Evolutionary conservation across 2,888 invertebrate species (phyloP).

Genomic region (Xylota sylvarum): DNA sequence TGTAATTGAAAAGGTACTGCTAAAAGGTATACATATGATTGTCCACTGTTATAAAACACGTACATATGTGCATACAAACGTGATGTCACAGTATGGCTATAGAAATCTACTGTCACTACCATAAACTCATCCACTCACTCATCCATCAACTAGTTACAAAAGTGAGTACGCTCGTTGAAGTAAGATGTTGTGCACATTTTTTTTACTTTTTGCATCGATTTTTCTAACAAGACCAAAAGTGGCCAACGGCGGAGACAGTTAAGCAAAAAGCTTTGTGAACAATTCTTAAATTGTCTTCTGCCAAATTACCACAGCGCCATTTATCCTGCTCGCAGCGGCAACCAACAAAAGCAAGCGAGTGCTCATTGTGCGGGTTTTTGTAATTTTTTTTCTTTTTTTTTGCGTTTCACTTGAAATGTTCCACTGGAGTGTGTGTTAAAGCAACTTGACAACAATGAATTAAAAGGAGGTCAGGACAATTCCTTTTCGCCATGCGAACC

Average conservation of each 20-base stretch:
- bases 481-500: conserved; percentile 26
- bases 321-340: conserved; percentile 24
- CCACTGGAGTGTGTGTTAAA: conserved; percentile 44
- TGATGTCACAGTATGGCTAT: background rate
- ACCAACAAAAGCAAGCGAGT: conserved; percentile 35
- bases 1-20: too few species aligned
- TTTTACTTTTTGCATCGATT: conserved; percentile 41
- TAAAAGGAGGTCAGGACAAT: conserved; percentile 59
- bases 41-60: too few species aligned
- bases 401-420: conserved; percentile 48
- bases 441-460: conserved; percentile 69
- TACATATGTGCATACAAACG: too few species aligned
- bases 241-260: conserved; percentile 41
- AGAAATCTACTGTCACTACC: conserved; percentile 2
- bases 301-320: conserved; percentile 47
- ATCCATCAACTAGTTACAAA: conserved; percentile 6
- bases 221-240: conserved; percentile 54
- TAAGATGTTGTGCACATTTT: conserved; percentile 30
- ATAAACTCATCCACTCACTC: conserved; percentile 1
- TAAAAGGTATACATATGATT: too few species aligned
- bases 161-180: background rate
- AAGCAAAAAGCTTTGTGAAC: conserved; percentile 56
- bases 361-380: conserved; percentile 20
- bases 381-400: background rate
- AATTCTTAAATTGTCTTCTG: conserved; percentile 62